Conservation (phyloP, 2,888 invertebrate genomes). For the Hypena proboscidalis region DNA sequence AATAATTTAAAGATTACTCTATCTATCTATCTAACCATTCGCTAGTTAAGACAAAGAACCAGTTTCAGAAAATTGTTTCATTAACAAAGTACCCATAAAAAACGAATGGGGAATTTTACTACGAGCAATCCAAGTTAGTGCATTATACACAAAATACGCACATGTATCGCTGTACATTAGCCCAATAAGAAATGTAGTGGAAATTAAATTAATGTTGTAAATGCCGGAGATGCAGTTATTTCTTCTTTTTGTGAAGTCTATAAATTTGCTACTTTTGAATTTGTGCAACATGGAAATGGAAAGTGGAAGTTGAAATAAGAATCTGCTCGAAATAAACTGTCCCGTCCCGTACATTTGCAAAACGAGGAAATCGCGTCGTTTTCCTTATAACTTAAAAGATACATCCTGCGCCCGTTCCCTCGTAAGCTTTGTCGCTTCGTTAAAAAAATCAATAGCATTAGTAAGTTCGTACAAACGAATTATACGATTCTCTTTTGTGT, state of each 20-base stretch:
- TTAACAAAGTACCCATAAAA: no score
- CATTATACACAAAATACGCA: no score
- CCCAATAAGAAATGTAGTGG: no score
- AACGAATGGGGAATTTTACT: no score
- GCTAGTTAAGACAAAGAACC: no score
- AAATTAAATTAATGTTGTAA: background rate
- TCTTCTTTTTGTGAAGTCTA: background rate
- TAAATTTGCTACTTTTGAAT: no score
- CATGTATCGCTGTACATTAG: no score
- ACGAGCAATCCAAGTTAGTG: no score
- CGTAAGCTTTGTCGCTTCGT: conserved; percentile 67
- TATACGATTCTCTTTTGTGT: conserved; percentile 79
- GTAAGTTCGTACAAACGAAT: conserved; percentile 84
- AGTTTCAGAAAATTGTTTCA: no score
- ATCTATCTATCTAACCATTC: no score
- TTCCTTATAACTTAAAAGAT: conserved; percentile 30
- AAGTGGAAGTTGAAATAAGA: background rate
- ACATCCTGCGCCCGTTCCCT: conserved; percentile 44
- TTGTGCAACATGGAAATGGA: no score
- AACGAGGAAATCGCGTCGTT: conserved; percentile 9
- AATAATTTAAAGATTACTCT: no score
- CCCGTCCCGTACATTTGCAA: background rate
- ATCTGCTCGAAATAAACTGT: background rate
- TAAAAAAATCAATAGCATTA: conserved; percentile 85
- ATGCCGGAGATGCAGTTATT: background rate